A percentile compares a stretch with the other conserved stretches of the same genome.
Evolutionary conservation across 2,113 vertebrate species (phyloP).

Genomic region (Caracal caracal): DNA sequence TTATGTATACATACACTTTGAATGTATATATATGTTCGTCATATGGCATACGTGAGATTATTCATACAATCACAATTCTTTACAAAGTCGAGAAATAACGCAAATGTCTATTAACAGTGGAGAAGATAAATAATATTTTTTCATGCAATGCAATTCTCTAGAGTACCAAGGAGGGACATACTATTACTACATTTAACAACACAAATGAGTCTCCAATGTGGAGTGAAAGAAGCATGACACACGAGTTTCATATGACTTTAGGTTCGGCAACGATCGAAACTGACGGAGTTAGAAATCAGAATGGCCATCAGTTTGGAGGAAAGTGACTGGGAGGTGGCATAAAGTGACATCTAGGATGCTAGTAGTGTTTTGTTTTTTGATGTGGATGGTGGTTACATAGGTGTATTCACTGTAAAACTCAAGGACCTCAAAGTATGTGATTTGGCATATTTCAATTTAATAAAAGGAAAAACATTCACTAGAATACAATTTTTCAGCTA

Average conservation of each 20-base stretch:
- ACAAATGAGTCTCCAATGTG: neutral
- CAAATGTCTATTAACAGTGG: neutral
- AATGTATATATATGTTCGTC: neutral
- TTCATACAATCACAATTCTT: neutral
- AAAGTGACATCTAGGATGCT: neutral
- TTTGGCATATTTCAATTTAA: neutral
- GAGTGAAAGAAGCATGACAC: neutral
- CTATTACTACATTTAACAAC: neutral
- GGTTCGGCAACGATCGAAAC: neutral
- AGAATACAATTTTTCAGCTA: neutral
- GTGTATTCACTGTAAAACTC: neutral
- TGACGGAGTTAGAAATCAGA: neutral
- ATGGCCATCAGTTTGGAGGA: neutral
- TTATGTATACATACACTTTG: neutral
- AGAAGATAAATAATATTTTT: neutral
- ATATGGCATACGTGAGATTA: neutral
- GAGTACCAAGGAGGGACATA: neutral
- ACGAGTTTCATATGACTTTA: neutral
- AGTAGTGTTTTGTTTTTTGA: neutral
- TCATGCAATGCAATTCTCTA: neutral
- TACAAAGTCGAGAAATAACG: neutral
- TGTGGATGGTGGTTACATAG: neutral
- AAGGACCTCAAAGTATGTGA: neutral
- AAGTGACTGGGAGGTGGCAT: neutral
- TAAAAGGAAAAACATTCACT: neutral